A percentile compares a stretch with the other conserved stretches of the same genome.
Evolutionary conservation across 2,113 vertebrate genomes (phyloP).

Genomic region (Prunella himalayana): DNA sequence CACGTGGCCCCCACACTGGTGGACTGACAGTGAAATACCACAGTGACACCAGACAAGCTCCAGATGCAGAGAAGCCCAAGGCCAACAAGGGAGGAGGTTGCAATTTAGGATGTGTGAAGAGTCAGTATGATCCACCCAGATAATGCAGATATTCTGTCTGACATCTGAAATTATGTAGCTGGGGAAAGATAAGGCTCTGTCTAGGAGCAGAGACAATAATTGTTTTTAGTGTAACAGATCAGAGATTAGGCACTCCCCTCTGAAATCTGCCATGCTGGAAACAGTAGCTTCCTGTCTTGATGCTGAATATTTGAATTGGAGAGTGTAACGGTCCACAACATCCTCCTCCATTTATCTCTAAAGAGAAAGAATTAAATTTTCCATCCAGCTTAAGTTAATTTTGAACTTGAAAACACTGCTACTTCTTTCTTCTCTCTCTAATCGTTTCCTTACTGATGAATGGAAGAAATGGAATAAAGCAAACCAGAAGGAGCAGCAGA

Average conservation of each 20-base stretch:
- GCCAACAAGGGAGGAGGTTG: background rate
- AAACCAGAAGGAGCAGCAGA: background rate
- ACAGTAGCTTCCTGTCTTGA: conserved; percentile 50
- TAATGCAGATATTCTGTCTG: conserved; percentile 57
- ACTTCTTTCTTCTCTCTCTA: background rate
- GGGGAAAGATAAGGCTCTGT: conserved; percentile 52
- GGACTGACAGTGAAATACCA: background rate
- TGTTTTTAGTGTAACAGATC: conserved; percentile 69
- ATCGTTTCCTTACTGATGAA: background rate
- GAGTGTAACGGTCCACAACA: background rate
- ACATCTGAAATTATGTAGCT: conserved; percentile 54
- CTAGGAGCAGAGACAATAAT: conserved; percentile 66
- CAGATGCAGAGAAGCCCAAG: background rate
- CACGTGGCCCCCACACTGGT: background rate
- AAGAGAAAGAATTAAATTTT: conserved; percentile 29
- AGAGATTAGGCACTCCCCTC: conserved; percentile 37
- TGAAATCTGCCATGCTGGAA: conserved; percentile 48
- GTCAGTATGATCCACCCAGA: conserved; percentile 47
- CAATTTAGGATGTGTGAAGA: conserved; percentile 10
- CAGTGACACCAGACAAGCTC: conserved; percentile 6
- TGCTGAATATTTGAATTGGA: conserved; percentile 57
- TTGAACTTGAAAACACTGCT: conserved; percentile 11
- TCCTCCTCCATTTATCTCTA: background rate
- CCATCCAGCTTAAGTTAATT: conserved; percentile 35
- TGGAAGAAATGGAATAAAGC: background rate